Evolutionary conservation across 2,888 invertebrate genomes (phyloP).

Genomic region (Calliphora vomitoria): DNA sequence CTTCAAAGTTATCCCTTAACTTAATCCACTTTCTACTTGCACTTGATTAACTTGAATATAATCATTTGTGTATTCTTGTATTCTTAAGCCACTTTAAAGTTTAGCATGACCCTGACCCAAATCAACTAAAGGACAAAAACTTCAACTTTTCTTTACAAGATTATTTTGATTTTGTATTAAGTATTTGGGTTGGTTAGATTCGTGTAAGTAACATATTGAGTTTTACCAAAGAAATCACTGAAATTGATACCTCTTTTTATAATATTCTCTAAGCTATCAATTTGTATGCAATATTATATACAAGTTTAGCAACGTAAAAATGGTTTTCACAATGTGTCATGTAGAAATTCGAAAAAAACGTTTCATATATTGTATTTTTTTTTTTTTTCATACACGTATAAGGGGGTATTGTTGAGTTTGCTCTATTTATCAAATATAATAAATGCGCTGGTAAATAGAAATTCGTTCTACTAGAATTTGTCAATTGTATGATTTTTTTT

Average conservation of each 20-base stretch:
- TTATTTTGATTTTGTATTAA: neutral
- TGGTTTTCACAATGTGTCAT: neutral
- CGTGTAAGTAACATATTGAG: constrained; percentile 5
- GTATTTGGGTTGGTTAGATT: neutral
- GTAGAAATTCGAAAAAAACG: neutral
- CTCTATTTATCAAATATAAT: constrained; percentile 24
- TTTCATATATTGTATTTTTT: neutral
- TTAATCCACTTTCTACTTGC: neutral
- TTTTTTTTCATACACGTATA: neutral
- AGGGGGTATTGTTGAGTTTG: constrained; percentile 1
- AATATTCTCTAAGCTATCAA: neutral
- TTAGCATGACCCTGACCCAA: constrained; percentile 5
- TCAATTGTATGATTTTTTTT: constrained; percentile 4
- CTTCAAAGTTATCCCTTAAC: neutral
- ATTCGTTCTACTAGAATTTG: constrained; percentile 13
- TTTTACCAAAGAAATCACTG: constrained; percentile 12
- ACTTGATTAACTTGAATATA: constrained; percentile 3
- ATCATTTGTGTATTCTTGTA: neutral
- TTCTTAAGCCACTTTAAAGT: constrained; percentile 9
- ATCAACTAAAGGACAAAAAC: neutral
- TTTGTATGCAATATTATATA: constrained; percentile 14
- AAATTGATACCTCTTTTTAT: neutral
- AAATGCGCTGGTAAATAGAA: neutral
- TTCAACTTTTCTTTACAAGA: neutral
- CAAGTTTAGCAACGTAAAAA: neutral